A percentile compares a stretch with the other conserved stretches of the same genome.
Evolutionary conservation across 1,140 invertebrate species (phyloP).

Genomic region (Dufourea novaeangliae): DNA sequence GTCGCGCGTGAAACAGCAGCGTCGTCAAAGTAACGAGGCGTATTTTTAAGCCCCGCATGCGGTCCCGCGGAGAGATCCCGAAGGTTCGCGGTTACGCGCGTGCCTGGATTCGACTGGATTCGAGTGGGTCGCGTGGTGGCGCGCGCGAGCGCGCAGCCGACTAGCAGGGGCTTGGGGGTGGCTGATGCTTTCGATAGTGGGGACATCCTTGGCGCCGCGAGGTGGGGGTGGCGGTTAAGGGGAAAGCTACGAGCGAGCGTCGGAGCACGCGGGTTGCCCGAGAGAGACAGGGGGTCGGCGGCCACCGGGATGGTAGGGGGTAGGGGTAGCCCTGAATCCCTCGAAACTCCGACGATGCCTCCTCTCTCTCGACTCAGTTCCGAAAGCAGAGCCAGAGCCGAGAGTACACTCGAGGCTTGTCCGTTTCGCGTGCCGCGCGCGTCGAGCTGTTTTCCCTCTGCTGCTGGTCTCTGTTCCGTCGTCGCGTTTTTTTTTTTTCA

Average conservation of each 20-base stretch:
- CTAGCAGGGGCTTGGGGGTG: too few species aligned
- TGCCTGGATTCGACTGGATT: conserved; percentile 45
- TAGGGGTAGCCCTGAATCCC: conserved; percentile 67
- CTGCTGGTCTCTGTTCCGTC: background rate
- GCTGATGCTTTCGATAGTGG: conserved; percentile 40
- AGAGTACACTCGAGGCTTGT: conserved; percentile 58
- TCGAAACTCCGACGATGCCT: conserved; percentile 69
- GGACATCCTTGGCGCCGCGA: conserved; percentile 52
- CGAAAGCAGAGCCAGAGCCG: conserved; percentile 69
- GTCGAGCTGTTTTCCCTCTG: conserved; percentile 36
- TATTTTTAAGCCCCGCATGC: conserved; percentile 14
- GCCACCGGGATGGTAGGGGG: conserved; percentile 31
- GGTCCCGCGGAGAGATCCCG: background rate
- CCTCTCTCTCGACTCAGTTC: conserved; percentile 71
- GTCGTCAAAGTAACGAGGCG: conserved; percentile 24
- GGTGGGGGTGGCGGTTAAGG: conserved; percentile 55
- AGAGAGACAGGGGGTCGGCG: conserved; percentile 59
- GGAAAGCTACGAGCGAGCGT: conserved; percentile 42
- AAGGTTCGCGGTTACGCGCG: conserved; percentile 28
- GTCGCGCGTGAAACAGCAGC: background rate
- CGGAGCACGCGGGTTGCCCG: conserved; percentile 56
- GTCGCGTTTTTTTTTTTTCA: conserved; percentile 40
- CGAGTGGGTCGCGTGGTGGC: conserved; percentile 40
- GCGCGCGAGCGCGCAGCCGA: conserved; percentile 5
- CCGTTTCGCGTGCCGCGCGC: conserved; percentile 40